Evolutionary conservation across 2,113 vertebrate genomes (phyloP).

Genomic region (Nothoprocta perdicaria): DNA sequence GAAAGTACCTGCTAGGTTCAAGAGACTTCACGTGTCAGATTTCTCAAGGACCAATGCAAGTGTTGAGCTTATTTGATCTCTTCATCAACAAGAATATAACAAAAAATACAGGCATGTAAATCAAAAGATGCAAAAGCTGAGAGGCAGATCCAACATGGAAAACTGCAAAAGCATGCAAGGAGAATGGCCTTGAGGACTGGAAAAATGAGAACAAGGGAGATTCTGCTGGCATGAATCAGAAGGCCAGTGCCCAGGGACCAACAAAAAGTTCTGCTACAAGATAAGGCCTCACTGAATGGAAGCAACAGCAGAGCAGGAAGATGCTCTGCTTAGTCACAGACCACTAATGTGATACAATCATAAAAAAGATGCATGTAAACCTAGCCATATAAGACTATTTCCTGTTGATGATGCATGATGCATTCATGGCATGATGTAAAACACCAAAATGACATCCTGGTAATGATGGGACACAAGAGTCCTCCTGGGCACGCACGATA

Average conservation of each 20-base stretch:
- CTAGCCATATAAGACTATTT: background rate
- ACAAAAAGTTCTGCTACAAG: background rate
- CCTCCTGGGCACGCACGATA: background rate
- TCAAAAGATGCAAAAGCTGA: conserved; percentile 12
- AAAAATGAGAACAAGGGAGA: background rate
- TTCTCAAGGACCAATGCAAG: background rate
- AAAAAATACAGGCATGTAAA: background rate
- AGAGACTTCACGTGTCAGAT: background rate
- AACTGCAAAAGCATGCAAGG: background rate
- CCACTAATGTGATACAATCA: background rate
- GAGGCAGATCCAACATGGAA: background rate
- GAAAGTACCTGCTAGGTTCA: background rate
- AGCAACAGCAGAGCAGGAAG: background rate
- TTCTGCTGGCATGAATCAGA: background rate
- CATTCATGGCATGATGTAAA: background rate
- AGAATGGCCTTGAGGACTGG: background rate
- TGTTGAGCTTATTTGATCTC: background rate
- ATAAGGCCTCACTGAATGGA: background rate
- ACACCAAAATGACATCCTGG: background rate
- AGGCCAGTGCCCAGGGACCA: background rate
- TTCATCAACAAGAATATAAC: background rate
- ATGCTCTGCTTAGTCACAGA: background rate
- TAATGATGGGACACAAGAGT: background rate
- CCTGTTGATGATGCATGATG: background rate
- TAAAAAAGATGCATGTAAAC: background rate